These are phyloP conservation scores for Ctenodactylus gundi DNA, from an alignment of 2,113 vertebrate species.

Conservation along the genomic window DNA sequence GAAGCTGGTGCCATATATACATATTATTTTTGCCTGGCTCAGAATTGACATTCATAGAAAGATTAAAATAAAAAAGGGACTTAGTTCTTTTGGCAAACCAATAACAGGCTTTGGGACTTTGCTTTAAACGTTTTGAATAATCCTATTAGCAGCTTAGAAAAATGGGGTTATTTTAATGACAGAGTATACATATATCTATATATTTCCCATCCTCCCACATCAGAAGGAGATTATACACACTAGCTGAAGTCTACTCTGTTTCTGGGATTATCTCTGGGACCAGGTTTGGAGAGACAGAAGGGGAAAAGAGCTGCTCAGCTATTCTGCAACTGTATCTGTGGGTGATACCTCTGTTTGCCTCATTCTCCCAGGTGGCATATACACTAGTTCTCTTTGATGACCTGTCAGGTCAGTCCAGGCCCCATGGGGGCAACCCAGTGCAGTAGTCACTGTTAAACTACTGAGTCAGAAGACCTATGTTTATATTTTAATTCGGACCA, in stretches of 20 bases:
- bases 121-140: constrained; percentile 79
- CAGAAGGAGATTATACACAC: constrained; percentile 58
- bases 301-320: background rate
- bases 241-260: constrained; percentile 44
- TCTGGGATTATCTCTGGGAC: background rate
- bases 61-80: constrained; percentile 17
- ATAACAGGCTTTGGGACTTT: constrained; percentile 73
- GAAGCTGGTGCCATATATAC: background rate
- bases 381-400: background rate
- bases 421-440: fast-evolving
- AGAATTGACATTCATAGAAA: constrained; percentile 59
- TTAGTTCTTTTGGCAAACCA: constrained; percentile 73
- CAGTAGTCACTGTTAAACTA: background rate
- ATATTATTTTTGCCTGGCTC: constrained; percentile 17
- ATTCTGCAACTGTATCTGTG: background rate
- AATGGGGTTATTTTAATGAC: constrained; percentile 71
- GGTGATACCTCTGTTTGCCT: background rate
- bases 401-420: background rate
- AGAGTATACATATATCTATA: constrained; percentile 41
- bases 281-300: background rate
- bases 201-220: constrained; percentile 47
- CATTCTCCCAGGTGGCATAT: fast-evolving
- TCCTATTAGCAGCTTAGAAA: constrained; percentile 82
- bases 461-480: background rate
- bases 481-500: background rate